These are phyloP conservation scores for Gavialis gangeticus DNA, from an alignment of 2,113 vertebrate species.

Conservation along the genomic window DNA sequence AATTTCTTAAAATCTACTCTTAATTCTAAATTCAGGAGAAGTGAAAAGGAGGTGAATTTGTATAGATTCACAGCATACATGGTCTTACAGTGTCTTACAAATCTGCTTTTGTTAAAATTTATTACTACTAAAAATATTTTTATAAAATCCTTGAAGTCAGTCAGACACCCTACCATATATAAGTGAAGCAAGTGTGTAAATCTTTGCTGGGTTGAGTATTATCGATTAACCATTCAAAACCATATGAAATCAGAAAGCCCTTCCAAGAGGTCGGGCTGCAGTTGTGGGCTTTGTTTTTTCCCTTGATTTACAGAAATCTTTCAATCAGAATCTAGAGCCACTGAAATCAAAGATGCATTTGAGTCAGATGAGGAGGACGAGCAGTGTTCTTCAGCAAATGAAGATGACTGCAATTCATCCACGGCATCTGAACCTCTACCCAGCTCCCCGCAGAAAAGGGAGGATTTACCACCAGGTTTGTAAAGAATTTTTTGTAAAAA, in stretches of 20 bases:
- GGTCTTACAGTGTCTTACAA: not conserved
- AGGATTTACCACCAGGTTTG: slow-evolving; percentile 66
- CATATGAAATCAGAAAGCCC: not conserved
- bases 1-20: not conserved
- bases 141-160: not conserved
- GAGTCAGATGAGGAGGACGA: not conserved
- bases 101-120: not conserved
- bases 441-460: not conserved
- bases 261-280: not conserved
- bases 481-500: not conserved
- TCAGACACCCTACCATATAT: not conserved
- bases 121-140: not conserved
- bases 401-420: not conserved
- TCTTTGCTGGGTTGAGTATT: not conserved
- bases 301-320: not conserved
- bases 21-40: not conserved
- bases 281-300: not conserved
- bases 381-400: not conserved
- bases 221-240: not conserved
- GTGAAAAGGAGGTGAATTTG: not conserved
- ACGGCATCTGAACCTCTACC: slow-evolving; percentile 54
- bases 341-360: fast-evolving
- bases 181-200: not conserved
- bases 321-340: not conserved
- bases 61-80: not conserved